Base-by-base conservation (phyloP, 2,888 invertebrate species). In the Cabera pusaria region DNA sequence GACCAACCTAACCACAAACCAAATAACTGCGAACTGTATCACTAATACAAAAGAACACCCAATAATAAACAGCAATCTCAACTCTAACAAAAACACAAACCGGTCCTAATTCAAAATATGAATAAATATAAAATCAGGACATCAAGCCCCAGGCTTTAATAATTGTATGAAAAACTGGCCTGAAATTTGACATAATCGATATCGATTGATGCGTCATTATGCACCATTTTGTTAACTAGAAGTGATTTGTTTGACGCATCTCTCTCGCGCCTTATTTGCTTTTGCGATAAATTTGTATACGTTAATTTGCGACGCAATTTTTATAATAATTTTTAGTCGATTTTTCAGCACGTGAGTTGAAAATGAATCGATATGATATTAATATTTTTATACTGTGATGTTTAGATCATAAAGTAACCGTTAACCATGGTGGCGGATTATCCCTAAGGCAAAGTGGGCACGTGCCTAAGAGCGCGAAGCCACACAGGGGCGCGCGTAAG, bases 101-200 rank as follows among this genome's bases (percentile, higher is more conserved):
- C 64, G 59, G 68, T 66, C 55, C 24, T 46, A 44, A n/a, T n/a
- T n/a, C n/a, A n/a, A n/a, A n/a, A n/a, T n/a, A n/a, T n/a, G n/a
- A n/a, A n/a, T n/a, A n/a, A n/a, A n/a, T n/a, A n/a, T n/a, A n/a
- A n/a, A n/a, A n/a, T n/a, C n/a, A n/a, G n/a, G n/a, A n/a, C n/a
- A n/a, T n/a, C n/a, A n/a, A n/a, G 47, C 43, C 40, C 12, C 16
- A 11, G 34, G 31, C 49, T 32, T 48, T 45, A 31, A 39, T 44
- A 51, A 51, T 51, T 48, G n/a, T n/a, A n/a, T 42, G 8, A 38
- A 44, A 45, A 44, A 44, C 39, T 47, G 46, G 10, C 52, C 58
- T 63, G 72, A 66, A 64, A 67, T 64, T 59, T 65, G 61, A 63
- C 59, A 55, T 70, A 67, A 72, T 65, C 67, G 65, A 59, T 59